Percentiles rank a stretch among this genome's conserved stretches.
phyloP scores from a whole-genome alignment of 2,113 vertebrate genomes.

The Junco hyemalis region DNA sequence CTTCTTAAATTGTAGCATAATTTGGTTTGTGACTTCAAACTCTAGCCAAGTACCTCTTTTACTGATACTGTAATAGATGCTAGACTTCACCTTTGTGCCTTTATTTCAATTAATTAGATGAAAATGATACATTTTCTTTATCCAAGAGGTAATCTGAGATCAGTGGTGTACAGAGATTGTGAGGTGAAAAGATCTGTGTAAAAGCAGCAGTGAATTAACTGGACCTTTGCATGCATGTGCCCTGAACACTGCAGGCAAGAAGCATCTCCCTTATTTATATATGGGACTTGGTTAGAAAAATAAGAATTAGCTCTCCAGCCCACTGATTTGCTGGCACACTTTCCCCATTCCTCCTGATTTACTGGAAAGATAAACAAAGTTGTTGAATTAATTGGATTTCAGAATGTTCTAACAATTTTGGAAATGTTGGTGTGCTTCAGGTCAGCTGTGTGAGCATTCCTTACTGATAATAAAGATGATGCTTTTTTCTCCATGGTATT shows the following conservation, averaged over 20 bases:
- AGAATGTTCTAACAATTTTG: neutral
- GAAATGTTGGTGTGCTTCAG: neutral
- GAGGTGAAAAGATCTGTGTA: neutral
- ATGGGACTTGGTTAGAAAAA: constrained; percentile 1
- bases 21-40: neutral
- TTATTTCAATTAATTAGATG: neutral
- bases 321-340: neutral
- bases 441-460: neutral
- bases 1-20: neutral
- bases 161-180: neutral
- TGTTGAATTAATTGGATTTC: neutral
- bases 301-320: neutral
- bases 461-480: neutral
- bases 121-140: neutral
- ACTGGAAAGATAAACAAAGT: neutral
- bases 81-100: neutral
- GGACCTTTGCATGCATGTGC: neutral
- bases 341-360: neutral
- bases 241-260: neutral
- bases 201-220: neutral
- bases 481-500: neutral
- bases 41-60: neutral
- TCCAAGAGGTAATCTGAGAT: neutral
- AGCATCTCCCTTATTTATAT: neutral
- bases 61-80: neutral